Conservation (phyloP, 1,140 invertebrate genomes). For the Ylistrum balloti region DNA sequence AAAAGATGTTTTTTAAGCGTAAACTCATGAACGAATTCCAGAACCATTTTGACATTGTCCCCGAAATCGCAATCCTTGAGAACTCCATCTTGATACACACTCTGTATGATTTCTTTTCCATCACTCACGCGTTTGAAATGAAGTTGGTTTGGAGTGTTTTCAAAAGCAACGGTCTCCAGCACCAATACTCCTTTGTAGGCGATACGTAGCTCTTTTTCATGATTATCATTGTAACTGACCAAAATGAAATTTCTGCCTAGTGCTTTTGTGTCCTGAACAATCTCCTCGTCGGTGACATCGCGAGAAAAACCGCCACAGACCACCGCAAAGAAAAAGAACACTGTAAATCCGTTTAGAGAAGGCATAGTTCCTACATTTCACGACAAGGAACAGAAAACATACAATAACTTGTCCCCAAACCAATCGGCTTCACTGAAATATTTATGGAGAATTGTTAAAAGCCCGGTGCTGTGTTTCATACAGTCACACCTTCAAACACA, state of each 20-base stretch:
- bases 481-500: not conserved
- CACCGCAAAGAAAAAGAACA: not conserved
- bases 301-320: not conserved
- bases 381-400: not conserved
- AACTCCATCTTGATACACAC: slow-evolving; percentile 51
- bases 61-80: slow-evolving; percentile 59
- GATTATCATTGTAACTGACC: not conserved
- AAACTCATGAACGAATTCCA: slow-evolving; percentile 56
- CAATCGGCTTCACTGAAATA: not conserved
- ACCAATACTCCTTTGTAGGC: slow-evolving; percentile 57
- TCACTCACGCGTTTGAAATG: slow-evolving; percentile 52
- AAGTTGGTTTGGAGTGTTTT: slow-evolving; percentile 52
- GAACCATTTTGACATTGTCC: slow-evolving; percentile 42
- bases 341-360: not conserved
- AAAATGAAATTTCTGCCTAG: not conserved
- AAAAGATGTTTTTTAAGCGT: slow-evolving; percentile 42
- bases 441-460: not conserved
- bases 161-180: slow-evolving; percentile 58
- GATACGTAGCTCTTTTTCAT: slow-evolving; percentile 53
- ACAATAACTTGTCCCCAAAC: not conserved
- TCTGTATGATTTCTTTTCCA: slow-evolving; percentile 54
- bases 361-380: not conserved
- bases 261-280: not conserved
- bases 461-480: not conserved
- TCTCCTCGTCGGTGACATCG: not conserved